A percentile compares a stretch with the other conserved stretches of the same genome.
Conservation (phyloP, 2,797 vertebrate genomes). For the Squalus acanthias region DNA sequence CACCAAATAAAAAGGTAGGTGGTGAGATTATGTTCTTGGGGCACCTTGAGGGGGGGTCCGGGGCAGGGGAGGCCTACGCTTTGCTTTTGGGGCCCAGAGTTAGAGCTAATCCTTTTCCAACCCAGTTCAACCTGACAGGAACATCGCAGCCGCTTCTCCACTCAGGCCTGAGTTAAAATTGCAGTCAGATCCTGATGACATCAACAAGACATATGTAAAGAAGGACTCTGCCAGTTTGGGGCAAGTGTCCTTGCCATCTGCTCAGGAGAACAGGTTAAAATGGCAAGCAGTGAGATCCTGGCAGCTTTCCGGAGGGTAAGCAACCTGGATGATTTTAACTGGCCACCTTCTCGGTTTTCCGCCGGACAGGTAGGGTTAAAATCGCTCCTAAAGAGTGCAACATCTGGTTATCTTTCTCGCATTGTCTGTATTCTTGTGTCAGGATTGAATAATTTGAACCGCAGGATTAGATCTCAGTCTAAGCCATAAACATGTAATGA, state of each 20-base stretch:
- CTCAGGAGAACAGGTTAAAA: background rate
- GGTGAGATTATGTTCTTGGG: background rate
- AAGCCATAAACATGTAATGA: background rate
- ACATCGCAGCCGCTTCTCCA: background rate
- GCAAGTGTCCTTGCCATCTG: background rate
- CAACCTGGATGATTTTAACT: background rate
- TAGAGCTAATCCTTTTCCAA: background rate
- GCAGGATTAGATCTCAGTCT: background rate
- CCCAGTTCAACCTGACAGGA: background rate
- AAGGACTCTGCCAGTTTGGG: background rate
- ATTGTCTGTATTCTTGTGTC: background rate
- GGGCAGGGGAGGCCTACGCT: background rate
- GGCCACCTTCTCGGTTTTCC: background rate
- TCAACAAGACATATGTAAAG: background rate
- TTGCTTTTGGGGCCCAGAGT: background rate
- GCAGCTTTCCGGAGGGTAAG: background rate
- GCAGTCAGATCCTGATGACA: background rate
- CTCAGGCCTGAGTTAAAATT: background rate
- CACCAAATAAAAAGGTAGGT: background rate
- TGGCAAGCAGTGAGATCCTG: background rate
- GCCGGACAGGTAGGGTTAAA: background rate
- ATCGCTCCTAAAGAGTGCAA: background rate
- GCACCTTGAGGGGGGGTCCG: background rate
- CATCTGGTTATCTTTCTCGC: background rate
- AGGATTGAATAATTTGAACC: background rate